Percentiles rank a stretch among this genome's conserved stretches.
phyloP scores from a whole-genome alignment of 2,797 vertebrate genomes.

The Artibeus jamaicensis region DNA sequence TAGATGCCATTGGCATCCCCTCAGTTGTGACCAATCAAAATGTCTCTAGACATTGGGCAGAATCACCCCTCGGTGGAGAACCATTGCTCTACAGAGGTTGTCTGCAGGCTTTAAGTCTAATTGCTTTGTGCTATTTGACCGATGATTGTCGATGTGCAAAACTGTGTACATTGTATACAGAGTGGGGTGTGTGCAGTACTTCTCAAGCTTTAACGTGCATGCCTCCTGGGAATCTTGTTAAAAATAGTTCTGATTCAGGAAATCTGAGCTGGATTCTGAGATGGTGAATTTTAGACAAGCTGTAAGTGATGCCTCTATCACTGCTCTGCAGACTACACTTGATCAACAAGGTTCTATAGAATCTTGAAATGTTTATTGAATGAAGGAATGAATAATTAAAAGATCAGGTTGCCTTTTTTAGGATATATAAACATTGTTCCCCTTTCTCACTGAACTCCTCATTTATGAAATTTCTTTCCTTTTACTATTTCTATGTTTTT shows the following conservation, averaged over 20 bases:
- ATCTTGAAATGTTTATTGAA: slow-evolving; percentile 53
- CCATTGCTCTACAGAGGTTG: neutral
- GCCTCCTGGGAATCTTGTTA: slow-evolving; percentile 54
- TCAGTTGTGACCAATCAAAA: neutral
- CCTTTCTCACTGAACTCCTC: neutral
- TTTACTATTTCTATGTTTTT: neutral
- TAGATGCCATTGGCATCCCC: neutral
- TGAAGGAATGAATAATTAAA: slow-evolving; percentile 62
- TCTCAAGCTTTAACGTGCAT: neutral
- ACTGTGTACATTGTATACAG: neutral
- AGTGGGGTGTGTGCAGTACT: neutral
- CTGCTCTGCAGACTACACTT: neutral
- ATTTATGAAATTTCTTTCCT: neutral
- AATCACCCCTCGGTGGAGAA: neutral
- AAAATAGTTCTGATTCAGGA: slow-evolving; percentile 47
- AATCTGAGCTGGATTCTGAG: slow-evolving; percentile 24
- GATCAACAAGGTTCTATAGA: slow-evolving; percentile 51
- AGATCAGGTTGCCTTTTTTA: slow-evolving; percentile 18
- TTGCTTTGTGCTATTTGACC: neutral
- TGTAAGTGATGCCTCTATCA: neutral
- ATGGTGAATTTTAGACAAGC: slow-evolving; percentile 37
- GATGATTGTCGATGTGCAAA: neutral
- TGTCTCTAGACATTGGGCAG: neutral
- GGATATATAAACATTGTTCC: neutral
- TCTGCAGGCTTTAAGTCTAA: neutral